Percentiles rank a stretch among this genome's conserved stretches.
These are phyloP conservation scores for Bellardia pandia DNA, from an alignment of 2,888 invertebrate species.

Conservation along the genomic window DNA sequence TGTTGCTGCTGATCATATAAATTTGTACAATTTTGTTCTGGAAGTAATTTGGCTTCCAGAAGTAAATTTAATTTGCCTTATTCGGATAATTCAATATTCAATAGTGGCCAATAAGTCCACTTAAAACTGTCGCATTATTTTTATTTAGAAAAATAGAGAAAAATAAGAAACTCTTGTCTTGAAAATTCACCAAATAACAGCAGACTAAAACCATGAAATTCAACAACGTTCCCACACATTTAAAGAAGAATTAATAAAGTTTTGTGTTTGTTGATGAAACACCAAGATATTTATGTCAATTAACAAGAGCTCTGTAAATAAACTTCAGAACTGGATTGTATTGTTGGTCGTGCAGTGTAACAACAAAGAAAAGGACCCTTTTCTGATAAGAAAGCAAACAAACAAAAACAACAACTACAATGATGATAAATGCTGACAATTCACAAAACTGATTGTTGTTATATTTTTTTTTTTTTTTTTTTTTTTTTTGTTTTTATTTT, in stretches of 20 bases:
- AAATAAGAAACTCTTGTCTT: too few species aligned
- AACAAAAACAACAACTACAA: conserved; percentile 6
- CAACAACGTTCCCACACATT: conserved; percentile 5
- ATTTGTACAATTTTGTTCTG: too few species aligned
- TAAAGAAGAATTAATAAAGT: conserved; percentile 61
- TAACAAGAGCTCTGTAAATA: conserved; percentile 72
- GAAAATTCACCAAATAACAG: too few species aligned
- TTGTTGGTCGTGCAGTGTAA: not conserved
- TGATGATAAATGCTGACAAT: conserved; percentile 61
- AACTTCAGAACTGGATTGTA: conserved; percentile 38
- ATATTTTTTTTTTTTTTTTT: too few species aligned
- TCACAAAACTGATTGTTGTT: conserved; percentile 59
- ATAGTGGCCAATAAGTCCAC: too few species aligned
- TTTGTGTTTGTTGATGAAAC: conserved; percentile 27
- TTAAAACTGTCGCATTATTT: too few species aligned
- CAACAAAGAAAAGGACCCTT: conserved; percentile 25
- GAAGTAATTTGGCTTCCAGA: too few species aligned
- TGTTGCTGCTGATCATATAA: too few species aligned
- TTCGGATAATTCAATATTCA: too few species aligned
- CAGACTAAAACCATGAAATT: not conserved
- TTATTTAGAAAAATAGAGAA: too few species aligned
- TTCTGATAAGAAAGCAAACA: conserved; percentile 4
- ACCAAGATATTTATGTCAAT: conserved; percentile 69
- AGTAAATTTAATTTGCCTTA: too few species aligned
- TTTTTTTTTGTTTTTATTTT: too few species aligned